Conservation (phyloP, 2,888 invertebrate genomes). For the Cephus runcator region DNA sequence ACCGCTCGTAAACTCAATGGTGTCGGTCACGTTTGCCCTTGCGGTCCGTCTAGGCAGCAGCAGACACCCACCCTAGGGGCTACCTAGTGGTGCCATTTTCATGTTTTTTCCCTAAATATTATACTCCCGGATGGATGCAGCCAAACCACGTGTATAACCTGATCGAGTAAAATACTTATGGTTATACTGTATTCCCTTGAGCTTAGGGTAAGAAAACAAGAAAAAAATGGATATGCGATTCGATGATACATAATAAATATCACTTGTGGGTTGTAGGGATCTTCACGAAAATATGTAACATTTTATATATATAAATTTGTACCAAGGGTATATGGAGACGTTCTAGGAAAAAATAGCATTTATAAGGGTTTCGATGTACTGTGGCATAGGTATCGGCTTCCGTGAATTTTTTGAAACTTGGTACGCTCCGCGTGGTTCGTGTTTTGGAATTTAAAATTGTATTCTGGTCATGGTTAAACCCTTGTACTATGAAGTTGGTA, state of each 20-base stretch:
- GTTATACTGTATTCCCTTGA: background rate
- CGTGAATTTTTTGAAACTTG: background rate
- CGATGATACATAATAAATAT: background rate
- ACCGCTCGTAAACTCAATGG: constrained; percentile 62
- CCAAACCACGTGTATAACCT: background rate
- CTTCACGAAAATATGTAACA: background rate
- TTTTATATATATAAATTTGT: background rate
- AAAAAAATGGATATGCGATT: background rate
- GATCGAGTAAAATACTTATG: background rate
- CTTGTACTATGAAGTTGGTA: background rate
- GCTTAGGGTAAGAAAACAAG: background rate
- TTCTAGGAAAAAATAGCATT: background rate
- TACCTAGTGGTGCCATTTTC: background rate
- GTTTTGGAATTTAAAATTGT: background rate
- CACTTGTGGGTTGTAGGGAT: background rate
- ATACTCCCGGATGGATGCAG: background rate
- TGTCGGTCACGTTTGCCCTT: constrained; percentile 60
- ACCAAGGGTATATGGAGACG: background rate
- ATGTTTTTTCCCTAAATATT: background rate
- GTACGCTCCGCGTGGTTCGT: background rate
- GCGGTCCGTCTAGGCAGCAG: constrained; percentile 39
- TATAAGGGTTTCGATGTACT: background rate
- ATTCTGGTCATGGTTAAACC: background rate
- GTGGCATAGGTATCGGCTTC: too few species aligned
- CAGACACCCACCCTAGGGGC: background rate